Conservation (phyloP, 2,113 vertebrate genomes). For the Coptodon bakossiorum region DNA sequence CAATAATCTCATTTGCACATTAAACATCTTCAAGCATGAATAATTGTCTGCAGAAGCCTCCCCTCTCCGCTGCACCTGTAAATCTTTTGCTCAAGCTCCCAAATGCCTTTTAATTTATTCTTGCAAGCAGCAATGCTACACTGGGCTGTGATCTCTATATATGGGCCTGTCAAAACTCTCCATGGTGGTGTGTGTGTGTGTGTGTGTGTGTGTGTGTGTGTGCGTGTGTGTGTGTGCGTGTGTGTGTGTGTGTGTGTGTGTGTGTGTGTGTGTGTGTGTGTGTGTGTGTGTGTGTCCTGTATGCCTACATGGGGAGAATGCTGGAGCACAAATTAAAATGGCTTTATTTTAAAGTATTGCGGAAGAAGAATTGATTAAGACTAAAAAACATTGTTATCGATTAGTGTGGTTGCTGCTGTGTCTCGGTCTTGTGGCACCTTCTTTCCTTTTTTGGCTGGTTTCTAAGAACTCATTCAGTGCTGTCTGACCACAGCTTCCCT, state of each 20-base stretch:
- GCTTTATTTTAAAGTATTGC: not conserved
- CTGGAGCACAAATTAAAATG: not conserved
- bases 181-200: not conserved
- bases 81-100: not conserved
- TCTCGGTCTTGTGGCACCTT: not conserved
- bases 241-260: accelerated
- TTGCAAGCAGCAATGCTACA: not conserved
- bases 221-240: not conserved
- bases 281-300: not conserved
- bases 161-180: not conserved
- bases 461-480: slow-evolving; percentile 4
- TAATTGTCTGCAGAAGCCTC: not conserved
- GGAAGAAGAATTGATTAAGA: not conserved
- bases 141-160: not conserved
- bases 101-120: not conserved
- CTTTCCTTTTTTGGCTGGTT: slow-evolving; percentile 20
- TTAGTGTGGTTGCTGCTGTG: not conserved
- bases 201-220: not conserved
- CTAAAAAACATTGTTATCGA: not conserved
- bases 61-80: not conserved
- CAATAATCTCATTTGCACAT: not conserved
- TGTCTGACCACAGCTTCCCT: not conserved
- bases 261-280: accelerated
- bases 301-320: not conserved
- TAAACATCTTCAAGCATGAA: not conserved